Conservation (phyloP, 2,797 vertebrate genomes). For the Tragelaphus oryx region DNA sequence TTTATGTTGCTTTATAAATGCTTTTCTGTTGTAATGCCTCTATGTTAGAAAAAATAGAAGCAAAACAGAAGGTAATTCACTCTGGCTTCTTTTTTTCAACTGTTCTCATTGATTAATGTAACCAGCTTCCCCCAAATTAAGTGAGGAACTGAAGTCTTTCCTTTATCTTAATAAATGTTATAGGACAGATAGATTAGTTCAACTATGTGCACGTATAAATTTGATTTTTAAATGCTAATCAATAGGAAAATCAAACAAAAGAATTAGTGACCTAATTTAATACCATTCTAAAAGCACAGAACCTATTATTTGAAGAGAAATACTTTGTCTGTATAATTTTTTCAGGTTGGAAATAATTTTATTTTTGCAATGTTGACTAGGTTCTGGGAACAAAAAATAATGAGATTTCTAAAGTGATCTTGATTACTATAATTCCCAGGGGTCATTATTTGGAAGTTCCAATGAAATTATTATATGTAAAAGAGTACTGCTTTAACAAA, state of each 20-base stretch:
- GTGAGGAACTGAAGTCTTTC: background rate
- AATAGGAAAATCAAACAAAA: background rate
- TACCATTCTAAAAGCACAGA: background rate
- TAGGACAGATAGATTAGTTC: background rate
- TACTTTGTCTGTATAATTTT: background rate
- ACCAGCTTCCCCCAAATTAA: background rate
- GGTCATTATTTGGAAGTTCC: background rate
- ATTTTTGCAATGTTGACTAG: background rate
- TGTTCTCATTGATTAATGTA: background rate
- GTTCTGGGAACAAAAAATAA: background rate
- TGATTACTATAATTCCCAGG: background rate
- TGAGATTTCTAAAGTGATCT: background rate
- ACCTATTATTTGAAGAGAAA: background rate
- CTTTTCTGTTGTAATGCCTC: background rate
- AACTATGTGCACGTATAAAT: background rate
- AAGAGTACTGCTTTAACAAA: background rate
- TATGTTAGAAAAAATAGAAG: conserved; percentile 22
- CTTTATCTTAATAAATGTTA: conserved; percentile 1
- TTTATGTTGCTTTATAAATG: background rate
- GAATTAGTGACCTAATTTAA: background rate
- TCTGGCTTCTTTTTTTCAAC: conserved; percentile 7
- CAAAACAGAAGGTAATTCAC: background rate
- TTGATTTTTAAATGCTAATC: conserved; percentile 38
- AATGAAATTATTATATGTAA: background rate
- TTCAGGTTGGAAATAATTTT: background rate